Base-by-base conservation (phyloP, 2,888 invertebrate species). In the Xylota sylvarum region DNA sequence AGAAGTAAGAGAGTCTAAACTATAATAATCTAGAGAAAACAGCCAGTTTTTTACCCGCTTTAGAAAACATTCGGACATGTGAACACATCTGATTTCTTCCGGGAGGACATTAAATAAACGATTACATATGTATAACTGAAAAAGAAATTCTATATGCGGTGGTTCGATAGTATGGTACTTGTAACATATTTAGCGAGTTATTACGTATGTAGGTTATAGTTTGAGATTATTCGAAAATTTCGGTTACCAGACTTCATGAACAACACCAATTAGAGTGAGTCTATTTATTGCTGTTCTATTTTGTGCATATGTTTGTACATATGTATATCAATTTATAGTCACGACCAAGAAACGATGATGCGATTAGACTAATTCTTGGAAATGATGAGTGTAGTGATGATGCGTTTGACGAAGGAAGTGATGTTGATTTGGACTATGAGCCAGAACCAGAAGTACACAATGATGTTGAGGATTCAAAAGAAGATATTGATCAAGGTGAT, bases 101-200 rank as follows among this genome's bases (percentile, higher is more conserved):
- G 32, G 32, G n/a, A n/a, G n/a, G n/a, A n/a, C n/a, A n/a, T n/a
- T n/a, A n/a, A n/a, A n/a, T n/a, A n/a, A n/a, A n/a, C n/a, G n/a
- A n/a, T n/a, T n/a, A n/a, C n/a, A n/a, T n/a, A n/a, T n/a, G n/a
- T n/a, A n/a, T n/a, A n/a, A n/a, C n/a, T n/a, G n/a, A n/a, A n/a
- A n/a, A n/a, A n/a, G n/a, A n/a, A n/a, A n/a, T n/a, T n/a, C n/a
- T n/a, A n/a, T n/a, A n/a, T n/a, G n/a, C n/a, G n/a, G n/a, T n/a
- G n/a, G 32, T 32, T 32, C 32, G 32, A 32, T 32, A 32, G 32
- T 32, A 5, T 48, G 64, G 19, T 32, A 65, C 35, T 50, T 35
- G 17, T 35, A 32, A 48, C 48, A 65, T 32, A 50, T 65, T 65
- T 32, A 48, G 17, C 9, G 48, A 65, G 19, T 40, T 60, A 60